A percentile compares a stretch with the other conserved stretches of the same genome.
These are phyloP conservation scores for Autographa gamma DNA, from an alignment of 2,888 invertebrate species.

Conservation along the genomic window DNA sequence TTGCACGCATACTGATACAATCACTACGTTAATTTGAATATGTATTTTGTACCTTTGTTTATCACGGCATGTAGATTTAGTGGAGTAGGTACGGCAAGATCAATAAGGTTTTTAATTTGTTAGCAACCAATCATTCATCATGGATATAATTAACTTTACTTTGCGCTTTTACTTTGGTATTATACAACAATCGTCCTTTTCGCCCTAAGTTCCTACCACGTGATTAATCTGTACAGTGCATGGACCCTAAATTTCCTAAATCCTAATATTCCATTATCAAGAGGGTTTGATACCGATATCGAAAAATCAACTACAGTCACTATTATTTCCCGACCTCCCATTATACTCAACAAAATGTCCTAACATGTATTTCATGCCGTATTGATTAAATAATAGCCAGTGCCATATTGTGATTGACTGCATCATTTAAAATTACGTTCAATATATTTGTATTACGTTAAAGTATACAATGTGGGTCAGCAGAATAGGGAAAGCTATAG, in stretches of 20 bases:
- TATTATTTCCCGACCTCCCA: not conserved
- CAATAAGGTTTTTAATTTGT: not conserved
- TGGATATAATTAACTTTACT: not conserved
- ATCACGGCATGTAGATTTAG: not conserved
- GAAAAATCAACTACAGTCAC: not conserved
- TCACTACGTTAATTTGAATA: slow-evolving; percentile 2
- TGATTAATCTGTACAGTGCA: not conserved
- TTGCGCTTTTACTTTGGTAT: not conserved
- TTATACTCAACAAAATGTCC: slow-evolving; percentile 8
- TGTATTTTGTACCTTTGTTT: not conserved
- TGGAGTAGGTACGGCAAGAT: not conserved
- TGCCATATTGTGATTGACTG: slow-evolving; percentile 37
- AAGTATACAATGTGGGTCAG: slow-evolving; percentile 34
- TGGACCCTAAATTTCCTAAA: not conserved
- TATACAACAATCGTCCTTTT: no score
- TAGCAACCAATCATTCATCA: slow-evolving; percentile 2
- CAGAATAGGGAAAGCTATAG: slow-evolving; percentile 24
- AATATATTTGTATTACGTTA: slow-evolving; percentile 34
- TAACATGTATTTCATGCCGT: slow-evolving; percentile 15
- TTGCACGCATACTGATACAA: not conserved
- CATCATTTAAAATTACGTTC: slow-evolving; percentile 19
- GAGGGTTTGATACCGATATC: not conserved
- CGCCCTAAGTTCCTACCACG: no score
- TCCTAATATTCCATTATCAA: not conserved
- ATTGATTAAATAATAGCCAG: slow-evolving; percentile 48